Evolutionary conservation across 2,888 invertebrate species (phyloP), one percentile per base, ranked within the genome.

Genomic region (Thera obeliscata): DNA sequence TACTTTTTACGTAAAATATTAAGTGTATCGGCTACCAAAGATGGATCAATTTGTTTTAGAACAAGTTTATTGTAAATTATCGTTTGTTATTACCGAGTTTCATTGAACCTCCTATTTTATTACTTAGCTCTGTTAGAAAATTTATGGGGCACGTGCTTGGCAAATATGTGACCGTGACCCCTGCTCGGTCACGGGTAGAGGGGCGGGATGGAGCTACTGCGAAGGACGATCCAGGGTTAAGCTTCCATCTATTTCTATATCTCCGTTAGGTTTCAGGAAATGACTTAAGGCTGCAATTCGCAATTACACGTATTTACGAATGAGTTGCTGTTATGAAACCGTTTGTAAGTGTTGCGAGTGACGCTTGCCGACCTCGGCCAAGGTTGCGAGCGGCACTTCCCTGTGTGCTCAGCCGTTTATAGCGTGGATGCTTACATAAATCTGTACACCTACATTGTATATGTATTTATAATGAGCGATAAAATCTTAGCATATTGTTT

Each of bases 81-180:
- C 38, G 22, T n/a, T 43, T 46, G 59, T 22, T 38, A 22, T 12
- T 38, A 56, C 12, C 2, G 52, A 59, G 61, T 70, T 71, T 59
- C 52, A 69, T 60, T 68, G 60, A 70, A 61, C 57, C 55, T 66
- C 65, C 62, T 46, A 68, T 56, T 69, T 61, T 61, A 71, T 74
- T 71, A 71, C 74, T 66, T 67, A 75, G 64, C 67, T 76, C 74
- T 77, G 71, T 77, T 78, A 71, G 76, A 78, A 80, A 81, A 80
- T 77, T 77, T 69, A 78, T 77, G 74, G 58, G 79, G 78, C 83
- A 85, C 84, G 84, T 86, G 85, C 74, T 85, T 82, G 78, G 74
- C 82, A 89, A 88, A 87, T 89, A 86, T 78, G 78, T 83, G 93
- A 81, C 93, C 93, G 78, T 92, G 93, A 93, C 91, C 93, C 87